phyloP scores from a whole-genome alignment of 2,113 vertebrate genomes.

The Piaya cayana region DNA sequence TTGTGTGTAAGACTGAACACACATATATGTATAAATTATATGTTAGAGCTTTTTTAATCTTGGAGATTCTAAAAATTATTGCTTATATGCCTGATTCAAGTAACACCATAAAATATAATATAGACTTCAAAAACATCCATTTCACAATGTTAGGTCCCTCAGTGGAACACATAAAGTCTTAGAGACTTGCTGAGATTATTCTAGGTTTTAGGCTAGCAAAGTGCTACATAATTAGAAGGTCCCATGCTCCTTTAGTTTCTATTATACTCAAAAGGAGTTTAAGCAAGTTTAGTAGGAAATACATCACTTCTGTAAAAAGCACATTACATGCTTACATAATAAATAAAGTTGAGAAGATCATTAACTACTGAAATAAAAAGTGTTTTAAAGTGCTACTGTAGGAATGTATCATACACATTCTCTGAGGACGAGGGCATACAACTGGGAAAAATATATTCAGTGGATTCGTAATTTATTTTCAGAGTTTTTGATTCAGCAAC shows the following conservation, averaged over 20 bases:
- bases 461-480: not conserved
- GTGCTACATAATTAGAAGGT: not conserved
- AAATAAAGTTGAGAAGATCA: not conserved
- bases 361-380: not conserved
- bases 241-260: not conserved
- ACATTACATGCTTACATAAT: not conserved
- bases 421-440: not conserved
- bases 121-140: not conserved
- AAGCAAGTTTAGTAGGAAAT: not conserved
- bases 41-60: not conserved
- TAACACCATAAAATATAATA: constrained; percentile 3
- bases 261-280: not conserved
- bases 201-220: not conserved
- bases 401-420: not conserved
- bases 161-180: not conserved
- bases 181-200: not conserved
- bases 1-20: not conserved
- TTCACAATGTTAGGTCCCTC: not conserved
- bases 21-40: not conserved
- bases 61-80: constrained; percentile 9
- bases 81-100: not conserved
- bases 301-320: not conserved
- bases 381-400: not conserved
- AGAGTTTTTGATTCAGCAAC: not conserved
- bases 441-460: not conserved